Evolutionary conservation across 2,888 invertebrate genomes (phyloP), one percentile per base, ranked within the genome.

Genomic region (Schizotus pectinicornis): DNA sequence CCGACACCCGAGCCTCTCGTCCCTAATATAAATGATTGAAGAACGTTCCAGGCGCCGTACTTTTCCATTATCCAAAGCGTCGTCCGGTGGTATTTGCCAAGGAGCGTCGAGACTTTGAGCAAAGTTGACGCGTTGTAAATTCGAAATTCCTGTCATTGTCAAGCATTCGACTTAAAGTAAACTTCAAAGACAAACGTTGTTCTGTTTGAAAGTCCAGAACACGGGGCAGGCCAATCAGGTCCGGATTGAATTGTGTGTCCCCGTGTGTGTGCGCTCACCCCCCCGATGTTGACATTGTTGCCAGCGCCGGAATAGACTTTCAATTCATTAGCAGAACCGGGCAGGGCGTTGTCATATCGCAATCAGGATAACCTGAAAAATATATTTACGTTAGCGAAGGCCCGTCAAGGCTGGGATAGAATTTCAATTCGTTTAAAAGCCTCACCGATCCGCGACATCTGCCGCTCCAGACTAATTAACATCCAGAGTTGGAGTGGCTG

Each of bases 271-370:
- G 63, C 55, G 46, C 56, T 64, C 64, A 64, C 63, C 59, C 51
- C 67, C 70, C 69, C 64, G 68, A 65, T 79, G 78, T 79, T 79
- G 79, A 79, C 78, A 78, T 75, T 78, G 77, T 77, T 74, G 73
- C 70, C 67, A 54, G 62, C 62, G 65, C 61, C 71, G 73, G 77
- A 77, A 77, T 74, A 76, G 76, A 76, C 75, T 77, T 79, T 76
- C 78, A 77, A 79, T 79, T 79, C 78, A 78, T 78, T 79, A 79
- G 75, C 57, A 57, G 62, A 58, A 57, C 61, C 22, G 39, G 43
- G 45, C 56, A 56, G 68, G 71, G 70, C 70, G 69, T 67, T 64
- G 70, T 57, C 68, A 67, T 67, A 67, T 65, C 62, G 61, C 71
- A 71, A 71, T 71, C 72, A 71, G 72, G 71, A 71, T 71, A 70